Percentiles rank a stretch among this genome's conserved stretches.
Evolutionary conservation across 2,797 vertebrate genomes (phyloP).

Genomic region (Streptopelia turtur): DNA sequence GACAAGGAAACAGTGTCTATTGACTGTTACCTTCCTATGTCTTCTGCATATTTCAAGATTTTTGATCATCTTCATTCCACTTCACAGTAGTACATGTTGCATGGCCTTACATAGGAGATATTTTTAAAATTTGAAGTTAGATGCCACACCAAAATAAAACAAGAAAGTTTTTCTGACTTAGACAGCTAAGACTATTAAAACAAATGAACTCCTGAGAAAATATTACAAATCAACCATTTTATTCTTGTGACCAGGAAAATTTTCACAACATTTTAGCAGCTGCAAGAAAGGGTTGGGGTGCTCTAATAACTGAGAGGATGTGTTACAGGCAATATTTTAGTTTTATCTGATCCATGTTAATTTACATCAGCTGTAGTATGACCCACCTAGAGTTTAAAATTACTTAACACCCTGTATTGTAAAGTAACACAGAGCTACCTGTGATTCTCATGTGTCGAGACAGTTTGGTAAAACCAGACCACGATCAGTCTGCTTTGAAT

Average conservation of each 20-base stretch:
- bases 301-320: neutral
- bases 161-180: neutral
- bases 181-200: neutral
- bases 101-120: neutral
- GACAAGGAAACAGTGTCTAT: neutral
- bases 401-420: neutral
- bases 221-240: neutral
- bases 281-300: neutral
- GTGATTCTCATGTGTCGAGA: neutral
- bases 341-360: neutral
- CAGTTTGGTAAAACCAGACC: neutral
- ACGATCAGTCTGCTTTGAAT: neutral
- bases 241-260: neutral
- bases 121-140: neutral
- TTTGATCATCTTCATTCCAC: neutral
- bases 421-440: neutral
- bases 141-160: neutral
- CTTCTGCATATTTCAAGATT: neutral
- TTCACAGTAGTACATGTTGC: neutral
- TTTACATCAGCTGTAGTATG: neutral
- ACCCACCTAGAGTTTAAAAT: neutral
- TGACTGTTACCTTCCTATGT: neutral
- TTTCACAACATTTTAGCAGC: neutral
- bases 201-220: neutral
- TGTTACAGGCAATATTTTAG: neutral